Evolutionary conservation across 2,888 invertebrate species (phyloP).

Genomic region (Phania funesta): DNA sequence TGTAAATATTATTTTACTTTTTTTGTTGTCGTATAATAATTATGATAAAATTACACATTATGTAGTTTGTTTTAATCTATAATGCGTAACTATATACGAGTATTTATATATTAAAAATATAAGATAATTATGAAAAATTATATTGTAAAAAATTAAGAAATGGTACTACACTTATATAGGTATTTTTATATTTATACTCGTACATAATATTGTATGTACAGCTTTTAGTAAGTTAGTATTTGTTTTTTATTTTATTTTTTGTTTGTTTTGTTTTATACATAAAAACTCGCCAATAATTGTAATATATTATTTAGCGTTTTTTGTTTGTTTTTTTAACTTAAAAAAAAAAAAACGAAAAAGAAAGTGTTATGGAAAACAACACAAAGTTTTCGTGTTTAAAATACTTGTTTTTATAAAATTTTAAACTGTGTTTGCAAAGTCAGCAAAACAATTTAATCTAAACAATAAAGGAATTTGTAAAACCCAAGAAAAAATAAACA

Average conservation of each 20-base stretch:
- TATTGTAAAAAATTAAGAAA: slow-evolving; percentile 27
- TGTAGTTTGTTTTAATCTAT: slow-evolving; percentile 65
- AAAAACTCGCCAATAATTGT: too few relatives aligned
- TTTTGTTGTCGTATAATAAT: slow-evolving; percentile 62
- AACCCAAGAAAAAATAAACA: slow-evolving; percentile 5
- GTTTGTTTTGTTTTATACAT: too few relatives aligned
- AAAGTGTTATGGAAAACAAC: neutral
- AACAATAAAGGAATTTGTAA: neutral
- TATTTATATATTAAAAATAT: slow-evolving; percentile 24
- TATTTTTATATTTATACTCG: slow-evolving; percentile 39
- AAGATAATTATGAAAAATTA: slow-evolving; percentile 49
- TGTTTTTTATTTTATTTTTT: slow-evolving; percentile 27
- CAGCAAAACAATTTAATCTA: slow-evolving; percentile 40
- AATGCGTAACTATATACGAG: slow-evolving; percentile 27
- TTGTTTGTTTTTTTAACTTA: neutral
- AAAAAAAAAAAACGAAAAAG: slow-evolving; percentile 14
- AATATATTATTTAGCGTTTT: neutral
- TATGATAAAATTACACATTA: slow-evolving; percentile 68
- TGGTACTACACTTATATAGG: slow-evolving; percentile 50
- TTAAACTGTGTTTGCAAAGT: slow-evolving; percentile 4
- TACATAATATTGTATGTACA: slow-evolving; percentile 24
- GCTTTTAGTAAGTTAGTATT: slow-evolving; percentile 21
- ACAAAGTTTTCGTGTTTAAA: neutral
- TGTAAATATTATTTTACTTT: slow-evolving; percentile 59
- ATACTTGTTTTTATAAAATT: neutral